phyloP scores from a whole-genome alignment of 2,888 invertebrate species.

The Synanthedon formicaeformis region DNA sequence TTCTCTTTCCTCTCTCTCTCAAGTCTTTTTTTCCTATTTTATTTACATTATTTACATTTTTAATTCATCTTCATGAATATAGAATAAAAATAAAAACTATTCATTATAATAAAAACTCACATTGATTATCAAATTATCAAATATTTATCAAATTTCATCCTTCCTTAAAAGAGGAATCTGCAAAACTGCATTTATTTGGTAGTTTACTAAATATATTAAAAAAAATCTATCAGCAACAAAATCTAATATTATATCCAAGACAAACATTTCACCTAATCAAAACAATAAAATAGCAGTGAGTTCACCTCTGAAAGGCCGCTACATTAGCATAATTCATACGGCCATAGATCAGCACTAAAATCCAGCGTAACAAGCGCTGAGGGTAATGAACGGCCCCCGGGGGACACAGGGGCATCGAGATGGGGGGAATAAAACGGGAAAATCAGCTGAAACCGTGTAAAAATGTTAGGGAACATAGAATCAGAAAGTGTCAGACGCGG shows the following conservation, averaged over 20 bases:
- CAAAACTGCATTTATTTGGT: too few species aligned
- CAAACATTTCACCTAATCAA: neutral
- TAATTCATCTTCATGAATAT: too few species aligned
- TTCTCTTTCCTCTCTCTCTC: too few species aligned
- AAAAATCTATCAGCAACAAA: too few species aligned
- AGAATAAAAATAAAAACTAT: too few species aligned
- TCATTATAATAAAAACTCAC: too few species aligned
- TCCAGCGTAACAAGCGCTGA: slow-evolving; percentile 1
- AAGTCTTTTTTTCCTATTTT: too few species aligned
- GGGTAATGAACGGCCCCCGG: slow-evolving; percentile 1
- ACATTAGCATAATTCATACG: slow-evolving; percentile 2
- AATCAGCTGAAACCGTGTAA: neutral
- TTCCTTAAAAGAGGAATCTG: too few species aligned
- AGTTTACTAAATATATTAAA: too few species aligned
- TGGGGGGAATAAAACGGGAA: neutral
- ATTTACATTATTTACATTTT: too few species aligned
- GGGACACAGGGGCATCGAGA: neutral
- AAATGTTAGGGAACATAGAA: neutral
- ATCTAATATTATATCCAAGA: neutral
- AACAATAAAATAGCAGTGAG: neutral
- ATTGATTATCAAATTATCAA: too few species aligned
- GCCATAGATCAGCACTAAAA: slow-evolving; percentile 2
- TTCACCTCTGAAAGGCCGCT: neutral
- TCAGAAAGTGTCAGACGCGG: neutral
- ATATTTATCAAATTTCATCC: too few species aligned